Conservation (phyloP, 1,140 invertebrate species). For the Dreissena polymorpha region DNA sequence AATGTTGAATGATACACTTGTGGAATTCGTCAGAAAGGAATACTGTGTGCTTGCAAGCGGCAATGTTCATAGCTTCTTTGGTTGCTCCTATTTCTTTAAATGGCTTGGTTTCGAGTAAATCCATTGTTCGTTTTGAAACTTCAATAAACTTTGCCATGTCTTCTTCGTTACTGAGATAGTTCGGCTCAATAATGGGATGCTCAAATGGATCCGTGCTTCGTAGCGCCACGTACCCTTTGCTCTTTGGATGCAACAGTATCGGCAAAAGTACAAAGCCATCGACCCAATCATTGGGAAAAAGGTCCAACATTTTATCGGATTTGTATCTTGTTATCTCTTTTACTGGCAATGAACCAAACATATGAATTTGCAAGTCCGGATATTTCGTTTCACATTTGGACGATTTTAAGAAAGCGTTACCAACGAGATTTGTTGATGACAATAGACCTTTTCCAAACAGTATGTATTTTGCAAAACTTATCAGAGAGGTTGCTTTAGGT, state of each 20-base stretch:
- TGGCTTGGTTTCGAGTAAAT: conserved; percentile 31
- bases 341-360: not conserved
- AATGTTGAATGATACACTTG: conserved; percentile 74
- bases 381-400: conserved; percentile 1
- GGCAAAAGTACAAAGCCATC: conserved; percentile 42
- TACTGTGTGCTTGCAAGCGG: conserved; percentile 53
- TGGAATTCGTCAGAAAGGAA: conserved; percentile 74
- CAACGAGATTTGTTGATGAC: conserved; percentile 1
- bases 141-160: conserved; percentile 50
- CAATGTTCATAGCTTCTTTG: conserved; percentile 40
- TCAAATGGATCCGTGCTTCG: conserved; percentile 38
- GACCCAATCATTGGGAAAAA: not conserved
- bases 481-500: conserved; percentile 29
- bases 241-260: conserved; percentile 49
- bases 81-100: conserved; percentile 46
- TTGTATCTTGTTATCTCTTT: not conserved
- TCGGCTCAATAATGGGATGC: conserved; percentile 47
- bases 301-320: not conserved
- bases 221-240: conserved; percentile 39
- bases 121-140: conserved; percentile 42
- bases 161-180: conserved; percentile 45
- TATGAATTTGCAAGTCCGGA: conserved; percentile 6
- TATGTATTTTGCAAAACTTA: conserved; percentile 54
- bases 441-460: conserved; percentile 59
- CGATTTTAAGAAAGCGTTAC: conserved; percentile 15